These are phyloP conservation scores for Lepidurus apus DNA, from an alignment of 1,140 invertebrate genomes.

Conservation along the genomic window DNA sequence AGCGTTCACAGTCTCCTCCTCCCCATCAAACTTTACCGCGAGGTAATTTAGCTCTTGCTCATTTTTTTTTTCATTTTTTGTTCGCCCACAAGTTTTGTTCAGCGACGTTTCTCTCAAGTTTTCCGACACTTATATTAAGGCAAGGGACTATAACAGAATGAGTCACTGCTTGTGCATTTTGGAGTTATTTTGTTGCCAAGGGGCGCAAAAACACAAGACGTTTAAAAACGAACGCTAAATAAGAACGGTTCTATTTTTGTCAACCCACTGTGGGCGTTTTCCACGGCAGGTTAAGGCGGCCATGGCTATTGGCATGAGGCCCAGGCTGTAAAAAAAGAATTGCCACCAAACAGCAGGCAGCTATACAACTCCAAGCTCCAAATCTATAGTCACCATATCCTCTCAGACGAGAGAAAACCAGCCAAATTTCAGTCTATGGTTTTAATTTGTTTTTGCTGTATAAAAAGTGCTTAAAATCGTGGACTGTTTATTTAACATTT, in stretches of 20 bases:
- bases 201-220: neutral
- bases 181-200: neutral
- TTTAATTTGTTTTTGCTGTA: no score
- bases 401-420: neutral
- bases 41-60: conserved; percentile 33
- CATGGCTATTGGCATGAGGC: neutral
- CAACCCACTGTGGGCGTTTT: neutral
- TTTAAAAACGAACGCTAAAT: neutral
- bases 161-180: neutral
- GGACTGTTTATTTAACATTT: no score
- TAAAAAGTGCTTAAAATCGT: no score
- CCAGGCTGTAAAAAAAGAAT: conserved; percentile 15
- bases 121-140: neutral
- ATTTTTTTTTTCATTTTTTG: neutral
- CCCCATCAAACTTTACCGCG: conserved; percentile 46
- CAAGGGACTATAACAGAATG: neutral
- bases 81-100: neutral
- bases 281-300: neutral
- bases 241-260: neutral
- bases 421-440: neutral
- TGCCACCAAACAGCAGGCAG: neutral
- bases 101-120: neutral
- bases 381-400: neutral
- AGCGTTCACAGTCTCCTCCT: conserved; percentile 56
- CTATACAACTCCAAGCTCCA: neutral